Conservation (phyloP, 2,113 vertebrate species). For the Ploceus nigricollis region DNA sequence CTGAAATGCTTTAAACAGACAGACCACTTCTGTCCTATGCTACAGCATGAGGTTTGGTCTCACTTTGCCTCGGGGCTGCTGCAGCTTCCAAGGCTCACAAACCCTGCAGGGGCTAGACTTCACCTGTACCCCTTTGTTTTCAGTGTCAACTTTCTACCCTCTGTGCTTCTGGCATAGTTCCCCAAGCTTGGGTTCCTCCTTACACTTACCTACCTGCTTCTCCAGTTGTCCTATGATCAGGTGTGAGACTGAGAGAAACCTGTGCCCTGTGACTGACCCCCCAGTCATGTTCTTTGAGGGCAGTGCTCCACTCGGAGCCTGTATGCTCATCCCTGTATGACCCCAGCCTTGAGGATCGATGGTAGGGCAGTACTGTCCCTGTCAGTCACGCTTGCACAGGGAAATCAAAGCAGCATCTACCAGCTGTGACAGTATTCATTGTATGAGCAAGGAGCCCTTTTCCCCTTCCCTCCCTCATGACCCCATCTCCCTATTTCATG, state of each 20-base stretch:
- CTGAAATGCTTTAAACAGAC: not conserved
- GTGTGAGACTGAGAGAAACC: not conserved
- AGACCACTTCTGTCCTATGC: rapidly evolving
- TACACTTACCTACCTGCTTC: not conserved
- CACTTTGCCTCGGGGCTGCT: not conserved
- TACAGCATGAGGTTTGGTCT: not conserved
- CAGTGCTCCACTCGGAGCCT: not conserved
- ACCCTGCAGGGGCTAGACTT: not conserved
- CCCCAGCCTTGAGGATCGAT: not conserved
- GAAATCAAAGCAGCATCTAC: not conserved
- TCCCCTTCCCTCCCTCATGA: not conserved
- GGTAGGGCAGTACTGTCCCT: not conserved
- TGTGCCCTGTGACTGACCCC: not conserved
- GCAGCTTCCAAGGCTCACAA: not conserved
- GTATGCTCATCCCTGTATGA: rapidly evolving
- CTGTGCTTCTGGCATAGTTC: rapidly evolving
- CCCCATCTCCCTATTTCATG: not conserved
- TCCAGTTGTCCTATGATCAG: not conserved
- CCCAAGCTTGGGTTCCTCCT: not conserved
- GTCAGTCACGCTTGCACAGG: not conserved
- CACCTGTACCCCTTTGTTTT: not conserved
- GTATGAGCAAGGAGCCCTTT: not conserved
- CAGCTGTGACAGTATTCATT: not conserved
- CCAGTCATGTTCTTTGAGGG: rapidly evolving
- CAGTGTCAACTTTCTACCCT: rapidly evolving